Percentiles rank a stretch among this genome's conserved stretches.
Conservation (phyloP, 2,797 vertebrate species). For the Pantherophis vulpinus region DNA sequence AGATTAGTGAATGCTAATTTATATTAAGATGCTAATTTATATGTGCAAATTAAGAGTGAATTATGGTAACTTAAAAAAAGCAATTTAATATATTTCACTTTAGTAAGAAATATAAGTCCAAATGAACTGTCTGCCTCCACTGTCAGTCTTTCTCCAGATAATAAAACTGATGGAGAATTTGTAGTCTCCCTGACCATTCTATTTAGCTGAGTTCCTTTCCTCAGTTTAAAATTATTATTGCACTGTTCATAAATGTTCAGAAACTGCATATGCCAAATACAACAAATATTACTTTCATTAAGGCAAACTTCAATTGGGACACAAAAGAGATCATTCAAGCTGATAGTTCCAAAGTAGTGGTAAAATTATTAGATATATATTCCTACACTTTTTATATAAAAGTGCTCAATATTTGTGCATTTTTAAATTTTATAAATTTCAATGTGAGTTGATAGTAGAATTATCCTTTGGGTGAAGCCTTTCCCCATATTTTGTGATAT, state of each 20-base stretch:
- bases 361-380: background rate
- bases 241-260: background rate
- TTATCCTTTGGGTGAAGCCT: background rate
- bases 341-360: background rate
- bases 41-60: background rate
- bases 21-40: background rate
- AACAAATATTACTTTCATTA: background rate
- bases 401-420: background rate
- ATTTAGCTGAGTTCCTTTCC: background rate
- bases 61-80: background rate
- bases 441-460: background rate
- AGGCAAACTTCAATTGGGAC: background rate
- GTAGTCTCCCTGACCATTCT: background rate
- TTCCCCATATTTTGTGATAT: background rate
- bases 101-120: background rate
- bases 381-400: background rate
- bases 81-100: background rate
- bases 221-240: background rate
- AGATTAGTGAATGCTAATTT: background rate
- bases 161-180: background rate
- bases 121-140: background rate
- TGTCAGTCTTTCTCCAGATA: background rate
- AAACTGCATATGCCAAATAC: background rate
- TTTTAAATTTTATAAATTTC: background rate
- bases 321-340: background rate